Percentiles rank a stretch among this genome's conserved stretches.
phyloP scores from a whole-genome alignment of 2,113 vertebrate species.

The Tachycineta bicolor region DNA sequence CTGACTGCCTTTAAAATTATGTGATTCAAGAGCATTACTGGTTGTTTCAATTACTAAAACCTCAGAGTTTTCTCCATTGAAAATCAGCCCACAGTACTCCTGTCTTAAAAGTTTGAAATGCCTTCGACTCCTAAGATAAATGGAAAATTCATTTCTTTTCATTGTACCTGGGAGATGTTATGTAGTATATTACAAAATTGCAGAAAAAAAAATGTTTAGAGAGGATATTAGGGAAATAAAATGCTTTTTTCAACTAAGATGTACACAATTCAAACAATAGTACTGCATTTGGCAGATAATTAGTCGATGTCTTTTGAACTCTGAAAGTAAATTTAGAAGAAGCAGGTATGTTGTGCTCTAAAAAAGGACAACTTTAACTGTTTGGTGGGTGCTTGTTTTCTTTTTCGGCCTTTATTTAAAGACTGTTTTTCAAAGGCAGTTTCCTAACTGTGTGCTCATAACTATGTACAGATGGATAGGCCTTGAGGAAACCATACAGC shows the following conservation, averaged over 20 bases:
- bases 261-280: constrained; percentile 14
- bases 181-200: background rate
- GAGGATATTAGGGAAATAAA: background rate
- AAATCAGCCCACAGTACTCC: background rate
- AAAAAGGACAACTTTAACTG: background rate
- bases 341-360: background rate
- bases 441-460: background rate
- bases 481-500: background rate
- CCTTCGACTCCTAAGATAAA: background rate
- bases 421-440: background rate
- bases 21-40: background rate
- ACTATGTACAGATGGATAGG: background rate
- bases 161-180: background rate
- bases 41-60: background rate
- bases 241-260: background rate
- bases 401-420: background rate
- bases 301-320: constrained; percentile 23
- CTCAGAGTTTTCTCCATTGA: background rate
- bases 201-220: background rate
- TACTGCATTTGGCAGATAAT: background rate
- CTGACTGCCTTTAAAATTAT: background rate
- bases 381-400: background rate
- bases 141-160: background rate
- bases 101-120: background rate
- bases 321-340: constrained; percentile 9